These are phyloP conservation scores for Phalloptychus januarius DNA, from an alignment of 2,797 vertebrate species.

Conservation along the genomic window DNA sequence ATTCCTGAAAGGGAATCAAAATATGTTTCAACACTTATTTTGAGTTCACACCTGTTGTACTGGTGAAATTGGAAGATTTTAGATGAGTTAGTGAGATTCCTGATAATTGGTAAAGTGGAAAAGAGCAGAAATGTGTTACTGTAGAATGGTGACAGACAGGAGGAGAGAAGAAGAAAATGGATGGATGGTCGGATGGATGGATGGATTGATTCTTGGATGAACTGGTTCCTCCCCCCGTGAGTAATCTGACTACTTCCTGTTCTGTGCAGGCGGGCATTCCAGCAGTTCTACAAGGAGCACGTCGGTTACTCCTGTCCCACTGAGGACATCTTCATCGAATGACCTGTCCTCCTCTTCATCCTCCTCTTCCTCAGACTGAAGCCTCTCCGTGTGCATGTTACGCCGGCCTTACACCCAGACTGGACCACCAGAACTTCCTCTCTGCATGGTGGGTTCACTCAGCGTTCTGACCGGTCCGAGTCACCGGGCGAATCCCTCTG, in stretches of 20 bases:
- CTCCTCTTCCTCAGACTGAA: conserved; percentile 44
- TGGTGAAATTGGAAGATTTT: not conserved
- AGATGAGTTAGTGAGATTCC: not conserved
- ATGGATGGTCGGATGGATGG: too few species aligned
- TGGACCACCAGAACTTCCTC: conserved; percentile 64
- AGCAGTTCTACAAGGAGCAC: conserved; percentile 96
- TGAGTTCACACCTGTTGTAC: not conserved
- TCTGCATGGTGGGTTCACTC: conserved; percentile 76
- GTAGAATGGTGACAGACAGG: not conserved
- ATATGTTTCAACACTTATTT: not conserved
- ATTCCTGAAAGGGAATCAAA: too few species aligned
- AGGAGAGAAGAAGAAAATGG: not conserved
- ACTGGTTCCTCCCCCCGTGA: not conserved
- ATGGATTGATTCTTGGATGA: not conserved
- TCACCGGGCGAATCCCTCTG: conserved; percentile 37
- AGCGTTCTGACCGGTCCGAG: conserved; percentile 46
- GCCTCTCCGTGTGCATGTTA: conserved; percentile 59
- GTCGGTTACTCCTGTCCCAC: conserved; percentile 97
- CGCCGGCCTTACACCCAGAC: conserved; percentile 53
- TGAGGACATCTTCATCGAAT: conserved; percentile 99
- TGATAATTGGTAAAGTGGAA: not conserved
- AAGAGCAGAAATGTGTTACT: not conserved
- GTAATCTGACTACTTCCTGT: not conserved
- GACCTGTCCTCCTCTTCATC: conserved; percentile 54
- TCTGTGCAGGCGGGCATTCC: conserved; percentile 89